phyloP scores from a whole-genome alignment of 2,888 invertebrate genomes.

The Patella caerulea region DNA sequence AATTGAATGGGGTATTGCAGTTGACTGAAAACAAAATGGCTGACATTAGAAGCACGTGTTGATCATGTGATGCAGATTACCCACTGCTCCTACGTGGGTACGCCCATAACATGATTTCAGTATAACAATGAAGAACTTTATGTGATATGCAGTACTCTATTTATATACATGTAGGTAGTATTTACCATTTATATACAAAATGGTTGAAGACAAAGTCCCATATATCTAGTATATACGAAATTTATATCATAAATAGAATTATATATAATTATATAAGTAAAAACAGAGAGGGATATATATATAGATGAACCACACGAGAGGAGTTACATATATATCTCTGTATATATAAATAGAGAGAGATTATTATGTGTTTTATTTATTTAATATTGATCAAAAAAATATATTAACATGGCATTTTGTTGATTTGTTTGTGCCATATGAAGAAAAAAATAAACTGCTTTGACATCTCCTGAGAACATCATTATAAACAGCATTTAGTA shows the following conservation, averaged over 20 bases:
- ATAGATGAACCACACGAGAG: neutral
- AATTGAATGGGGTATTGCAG: too few relatives aligned
- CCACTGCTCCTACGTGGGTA: too few relatives aligned
- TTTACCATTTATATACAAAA: neutral
- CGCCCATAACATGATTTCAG: too few relatives aligned
- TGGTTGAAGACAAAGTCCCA: conserved; percentile 11
- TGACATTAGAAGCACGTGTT: too few relatives aligned
- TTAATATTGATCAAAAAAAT: neutral
- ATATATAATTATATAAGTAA: neutral
- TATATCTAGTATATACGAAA: conserved; percentile 1
- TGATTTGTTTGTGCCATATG: conserved; percentile 8
- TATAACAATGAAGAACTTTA: neutral
- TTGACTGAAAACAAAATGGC: too few relatives aligned
- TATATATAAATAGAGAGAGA: neutral
- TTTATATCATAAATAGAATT: conserved; percentile 1
- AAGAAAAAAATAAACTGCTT: neutral
- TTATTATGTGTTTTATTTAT: conserved; percentile 1
- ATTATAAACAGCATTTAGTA: neutral
- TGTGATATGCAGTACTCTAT: neutral
- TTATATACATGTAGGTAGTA: neutral
- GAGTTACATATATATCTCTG: too few relatives aligned
- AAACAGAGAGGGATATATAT: neutral
- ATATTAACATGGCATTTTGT: conserved; percentile 10
- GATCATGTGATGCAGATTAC: too few relatives aligned
- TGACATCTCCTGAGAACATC: too few relatives aligned